Base-by-base conservation (phyloP, 2,113 vertebrate genomes). In the Pterophyllum scalare region DNA sequence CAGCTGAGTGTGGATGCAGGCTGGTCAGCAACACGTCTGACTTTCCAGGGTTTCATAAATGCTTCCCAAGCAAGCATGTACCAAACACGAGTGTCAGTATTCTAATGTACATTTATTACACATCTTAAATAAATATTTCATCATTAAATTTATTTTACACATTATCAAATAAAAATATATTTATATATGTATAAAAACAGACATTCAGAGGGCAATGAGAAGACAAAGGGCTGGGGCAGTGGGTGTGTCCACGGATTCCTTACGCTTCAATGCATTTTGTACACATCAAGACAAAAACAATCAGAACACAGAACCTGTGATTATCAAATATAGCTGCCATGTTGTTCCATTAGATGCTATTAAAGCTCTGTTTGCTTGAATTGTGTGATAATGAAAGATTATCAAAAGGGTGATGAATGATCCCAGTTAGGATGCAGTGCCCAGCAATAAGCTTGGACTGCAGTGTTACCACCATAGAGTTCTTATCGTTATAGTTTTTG, bases 101-200 rank as follows among this genome's bases (percentile, higher is more conserved):
- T 91, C 96, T 96, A 97, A 94, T 94, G 96, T 96, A 96, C 95
- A 95, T 97, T 98, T 97, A 97, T 97, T 97, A 96, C 94, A 95
- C 94, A 93, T 96, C 95, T 97, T 97, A 97, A 98, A 98, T 98
- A 98, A 99, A 98, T 97, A 98, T 95, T 96, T 92, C 94, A 94
- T 97, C 95, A 96, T 97, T 96, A 97, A 95, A 97, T 97, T 96
- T 95, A 96, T 95, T 96, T 95, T 96, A 97, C 95, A 96, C 89
- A 94, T 95, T 95, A 93, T 95, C 89, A 94, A 95, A 96, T 95
- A 97, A 97, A 97, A 94, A 94, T 95, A 96, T 94, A 95, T 96
- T 95, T 95, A 94, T 95, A 95, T 94, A 95, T 93, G 94, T 95
- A 95, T 94, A 95, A 95, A 96, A 96, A 94, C 91, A 94, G 76